Conservation (phyloP, 2,113 vertebrate species). For the Atlantisia rogersi region DNA sequence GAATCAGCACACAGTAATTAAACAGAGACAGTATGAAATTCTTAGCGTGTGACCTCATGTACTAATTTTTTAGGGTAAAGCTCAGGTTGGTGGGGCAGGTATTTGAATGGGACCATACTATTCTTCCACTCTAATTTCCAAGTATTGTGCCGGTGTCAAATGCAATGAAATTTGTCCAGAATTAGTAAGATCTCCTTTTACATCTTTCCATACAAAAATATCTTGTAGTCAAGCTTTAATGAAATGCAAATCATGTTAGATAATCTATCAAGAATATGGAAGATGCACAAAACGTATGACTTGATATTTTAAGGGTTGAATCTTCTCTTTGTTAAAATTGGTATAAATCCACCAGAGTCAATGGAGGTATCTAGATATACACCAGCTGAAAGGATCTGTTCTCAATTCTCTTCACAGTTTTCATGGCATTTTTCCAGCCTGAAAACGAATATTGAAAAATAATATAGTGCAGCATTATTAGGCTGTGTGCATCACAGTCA, state of each 20-base stretch:
- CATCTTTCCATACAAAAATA: background rate
- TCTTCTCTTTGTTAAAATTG: slow-evolving; percentile 19
- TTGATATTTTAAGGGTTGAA: slow-evolving; percentile 18
- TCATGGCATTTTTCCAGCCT: slow-evolving; percentile 5
- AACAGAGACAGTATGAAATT: background rate
- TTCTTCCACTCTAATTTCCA: background rate
- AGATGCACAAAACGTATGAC: background rate
- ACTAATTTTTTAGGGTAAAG: background rate
- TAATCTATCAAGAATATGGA: background rate
- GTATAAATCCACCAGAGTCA: slow-evolving; percentile 11
- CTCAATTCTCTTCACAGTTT: slow-evolving; percentile 38
- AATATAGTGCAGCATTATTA: background rate
- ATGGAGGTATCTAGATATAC: slow-evolving; percentile 28
- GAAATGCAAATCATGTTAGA: background rate
- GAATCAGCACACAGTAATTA: background rate
- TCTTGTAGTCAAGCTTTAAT: background rate
- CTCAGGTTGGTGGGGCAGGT: background rate
- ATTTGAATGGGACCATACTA: background rate
- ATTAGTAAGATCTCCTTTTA: background rate
- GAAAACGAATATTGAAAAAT: slow-evolving; percentile 40
- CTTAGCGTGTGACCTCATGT: background rate
- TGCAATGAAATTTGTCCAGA: background rate
- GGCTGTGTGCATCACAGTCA: background rate
- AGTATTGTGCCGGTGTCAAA: background rate
- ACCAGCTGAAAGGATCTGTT: slow-evolving; percentile 43